A percentile compares a stretch with the other conserved stretches of the same genome.
phyloP scores from a whole-genome alignment of 2,113 vertebrate species.

The Grantiella picta region DNA sequence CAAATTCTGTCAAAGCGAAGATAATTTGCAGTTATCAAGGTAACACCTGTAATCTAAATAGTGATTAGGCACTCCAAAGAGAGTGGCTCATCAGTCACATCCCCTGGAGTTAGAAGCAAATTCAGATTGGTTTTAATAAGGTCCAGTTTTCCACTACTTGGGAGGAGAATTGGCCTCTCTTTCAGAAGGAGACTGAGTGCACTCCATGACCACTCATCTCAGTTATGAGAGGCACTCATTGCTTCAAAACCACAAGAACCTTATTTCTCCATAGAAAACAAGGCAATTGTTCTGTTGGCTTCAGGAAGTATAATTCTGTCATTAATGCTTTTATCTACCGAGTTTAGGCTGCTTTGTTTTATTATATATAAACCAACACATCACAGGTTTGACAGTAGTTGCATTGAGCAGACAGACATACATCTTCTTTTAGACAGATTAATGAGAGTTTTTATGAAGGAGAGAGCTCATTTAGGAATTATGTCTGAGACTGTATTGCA shows the following conservation, averaged over 20 bases:
- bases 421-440: slow-evolving; percentile 29
- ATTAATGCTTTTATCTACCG: not conserved
- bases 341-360: not conserved
- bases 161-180: not conserved
- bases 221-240: not conserved
- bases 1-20: not conserved
- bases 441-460: slow-evolving; percentile 30
- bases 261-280: not conserved
- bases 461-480: slow-evolving; percentile 36
- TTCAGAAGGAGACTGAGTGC: not conserved
- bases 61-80: not conserved
- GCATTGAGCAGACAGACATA: not conserved
- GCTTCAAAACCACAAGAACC: not conserved
- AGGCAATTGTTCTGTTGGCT: not conserved
- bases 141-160: not conserved
- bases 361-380: not conserved
- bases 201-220: not conserved
- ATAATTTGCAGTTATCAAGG: not conserved
- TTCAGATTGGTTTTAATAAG: not conserved
- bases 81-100: not conserved
- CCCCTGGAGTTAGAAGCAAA: not conserved
- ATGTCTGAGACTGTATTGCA: not conserved
- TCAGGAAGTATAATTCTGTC: not conserved
- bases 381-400: not conserved
- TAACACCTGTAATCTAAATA: not conserved